Conservation (phyloP, 2,888 invertebrate species). For the Scaptomyza tumidula region DNA sequence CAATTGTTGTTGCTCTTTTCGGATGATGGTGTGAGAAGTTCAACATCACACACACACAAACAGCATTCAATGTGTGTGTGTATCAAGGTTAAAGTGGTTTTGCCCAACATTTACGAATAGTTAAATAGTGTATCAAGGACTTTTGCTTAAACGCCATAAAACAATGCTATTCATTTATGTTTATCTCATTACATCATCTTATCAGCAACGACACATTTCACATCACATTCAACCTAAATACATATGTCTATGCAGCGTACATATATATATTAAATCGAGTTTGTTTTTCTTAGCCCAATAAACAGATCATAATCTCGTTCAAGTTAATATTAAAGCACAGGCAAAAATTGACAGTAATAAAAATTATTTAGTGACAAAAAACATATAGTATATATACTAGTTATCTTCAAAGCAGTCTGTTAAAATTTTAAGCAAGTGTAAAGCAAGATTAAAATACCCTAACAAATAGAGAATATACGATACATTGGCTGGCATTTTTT, state of each 20-base stretch:
- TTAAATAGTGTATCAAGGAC: not conserved
- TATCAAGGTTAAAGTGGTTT: conserved; percentile 17
- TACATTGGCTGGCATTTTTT: too few relatives aligned
- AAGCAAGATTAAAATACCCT: not conserved
- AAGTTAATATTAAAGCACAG: conserved; percentile 18
- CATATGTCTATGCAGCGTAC: conserved; percentile 3
- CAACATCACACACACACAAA: not conserved
- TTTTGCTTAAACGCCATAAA: conserved; percentile 22
- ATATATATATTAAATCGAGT: conserved; percentile 31
- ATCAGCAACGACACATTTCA: conserved; percentile 49
- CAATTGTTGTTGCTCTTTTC: conserved; percentile 59
- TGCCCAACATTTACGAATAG: conserved; percentile 11
- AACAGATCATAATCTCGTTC: conserved; percentile 71
- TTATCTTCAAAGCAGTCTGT: not conserved
- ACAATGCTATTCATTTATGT: conserved; percentile 16
- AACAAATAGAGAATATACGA: too few relatives aligned
- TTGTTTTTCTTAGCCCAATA: conserved; percentile 55
- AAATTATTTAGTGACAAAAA: conserved; percentile 30
- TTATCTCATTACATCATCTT: conserved; percentile 18
- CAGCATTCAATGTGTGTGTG: conserved; percentile 18
- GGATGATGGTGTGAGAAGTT: conserved; percentile 21
- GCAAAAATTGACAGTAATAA: conserved; percentile 25
- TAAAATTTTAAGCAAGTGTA: not conserved
- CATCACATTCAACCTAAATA: conserved; percentile 44
- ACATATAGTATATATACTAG: not conserved